Evolutionary conservation across 2,113 vertebrate species (phyloP).

Genomic region (Carassius auratus): DNA sequence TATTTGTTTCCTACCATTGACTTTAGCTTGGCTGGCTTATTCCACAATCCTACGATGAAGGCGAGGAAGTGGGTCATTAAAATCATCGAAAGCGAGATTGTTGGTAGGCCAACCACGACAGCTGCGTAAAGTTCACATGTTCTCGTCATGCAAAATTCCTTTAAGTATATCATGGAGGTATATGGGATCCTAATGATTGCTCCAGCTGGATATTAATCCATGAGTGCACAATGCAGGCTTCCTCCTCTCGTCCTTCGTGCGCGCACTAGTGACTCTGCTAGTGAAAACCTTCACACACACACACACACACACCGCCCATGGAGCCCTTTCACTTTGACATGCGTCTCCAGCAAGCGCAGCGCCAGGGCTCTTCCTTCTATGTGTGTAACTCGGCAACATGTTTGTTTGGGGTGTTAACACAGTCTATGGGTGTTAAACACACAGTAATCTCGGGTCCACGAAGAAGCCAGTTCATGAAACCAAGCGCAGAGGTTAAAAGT

Average conservation of each 20-base stretch:
- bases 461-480: not conserved
- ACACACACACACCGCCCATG: not conserved
- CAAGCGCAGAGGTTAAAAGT: not conserved
- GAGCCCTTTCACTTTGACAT: not conserved
- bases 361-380: not conserved
- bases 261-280: not conserved
- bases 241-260: not conserved
- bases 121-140: constrained; percentile 46
- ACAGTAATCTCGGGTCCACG: not conserved
- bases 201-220: not conserved
- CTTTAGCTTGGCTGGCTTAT: constrained; percentile 30
- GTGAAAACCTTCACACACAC: not conserved
- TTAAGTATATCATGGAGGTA: not conserved
- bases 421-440: not conserved
- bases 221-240: not conserved
- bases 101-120: constrained; percentile 27
- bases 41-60: constrained; percentile 36
- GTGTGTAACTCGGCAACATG: not conserved
- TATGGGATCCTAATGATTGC: not conserved
- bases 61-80: constrained; percentile 34
- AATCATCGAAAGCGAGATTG: constrained; percentile 51
- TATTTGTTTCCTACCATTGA: constrained; percentile 42
- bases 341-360: not conserved
- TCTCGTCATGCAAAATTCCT: constrained; percentile 22
- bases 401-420: not conserved